These are phyloP conservation scores for Drosophila azteca DNA, from an alignment of 1,140 invertebrate genomes.

Conservation along the genomic window DNA sequence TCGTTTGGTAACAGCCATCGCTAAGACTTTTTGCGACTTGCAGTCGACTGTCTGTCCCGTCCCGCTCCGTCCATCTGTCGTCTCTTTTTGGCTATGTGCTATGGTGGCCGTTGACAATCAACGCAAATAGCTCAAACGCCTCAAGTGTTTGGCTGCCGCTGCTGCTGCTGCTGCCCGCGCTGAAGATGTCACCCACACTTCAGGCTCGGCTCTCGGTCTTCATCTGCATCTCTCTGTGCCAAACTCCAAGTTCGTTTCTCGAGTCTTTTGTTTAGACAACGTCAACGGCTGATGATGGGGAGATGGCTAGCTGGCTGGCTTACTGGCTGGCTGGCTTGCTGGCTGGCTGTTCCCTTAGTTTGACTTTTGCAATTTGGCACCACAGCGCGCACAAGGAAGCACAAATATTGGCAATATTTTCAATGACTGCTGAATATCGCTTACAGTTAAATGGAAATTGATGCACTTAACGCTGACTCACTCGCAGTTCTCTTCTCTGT, in stretches of 20 bases:
- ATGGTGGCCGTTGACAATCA: constrained; percentile 70
- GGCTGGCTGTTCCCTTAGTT: constrained; percentile 45
- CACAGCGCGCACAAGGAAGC: constrained; percentile 31
- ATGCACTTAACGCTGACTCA: constrained; percentile 80
- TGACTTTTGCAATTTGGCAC: constrained; percentile 81
- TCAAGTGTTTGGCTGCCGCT: constrained; percentile 63
- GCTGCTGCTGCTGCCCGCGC: constrained; percentile 14
- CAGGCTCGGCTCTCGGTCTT: constrained; percentile 46
- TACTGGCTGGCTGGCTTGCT: background rate
- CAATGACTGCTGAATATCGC: constrained; percentile 76
- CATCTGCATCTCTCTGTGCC: constrained; percentile 13
- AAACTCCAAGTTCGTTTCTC: constrained; percentile 68
- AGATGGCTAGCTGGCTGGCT: background rate
- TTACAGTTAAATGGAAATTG: constrained; percentile 83
- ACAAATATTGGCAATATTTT: constrained; percentile 65
- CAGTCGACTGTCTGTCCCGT: too few relatives aligned
- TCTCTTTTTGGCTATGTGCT: constrained; percentile 29
- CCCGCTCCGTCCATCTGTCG: constrained; percentile 6
- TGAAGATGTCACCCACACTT: constrained; percentile 81
- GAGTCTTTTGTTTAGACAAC: constrained; percentile 81
- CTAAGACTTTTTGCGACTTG: too few relatives aligned
- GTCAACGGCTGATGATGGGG: constrained; percentile 30
- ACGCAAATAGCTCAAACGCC: constrained; percentile 82
- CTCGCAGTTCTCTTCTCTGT: constrained; percentile 67
- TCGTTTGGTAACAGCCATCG: too few relatives aligned